Evolutionary conservation across 1,140 invertebrate genomes (phyloP).

Genomic region (Mesaphorura yosii): DNA sequence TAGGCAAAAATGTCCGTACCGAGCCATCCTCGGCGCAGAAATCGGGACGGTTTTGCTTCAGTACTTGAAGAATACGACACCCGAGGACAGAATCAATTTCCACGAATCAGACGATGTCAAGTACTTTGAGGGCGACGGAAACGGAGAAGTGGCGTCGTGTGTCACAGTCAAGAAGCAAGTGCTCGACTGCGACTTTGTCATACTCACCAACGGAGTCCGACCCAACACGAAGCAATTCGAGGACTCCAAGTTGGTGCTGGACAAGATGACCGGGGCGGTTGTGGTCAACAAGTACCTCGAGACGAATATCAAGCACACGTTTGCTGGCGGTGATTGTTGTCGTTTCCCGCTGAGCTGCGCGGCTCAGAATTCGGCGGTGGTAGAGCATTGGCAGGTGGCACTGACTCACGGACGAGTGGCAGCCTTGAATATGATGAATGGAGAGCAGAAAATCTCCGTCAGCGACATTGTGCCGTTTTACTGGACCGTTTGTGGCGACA

Average conservation of each 20-base stretch:
- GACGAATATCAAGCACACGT: conserved; percentile 64
- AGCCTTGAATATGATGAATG: conserved; percentile 64
- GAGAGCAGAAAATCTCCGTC: conserved; percentile 44
- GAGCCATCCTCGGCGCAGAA: neutral
- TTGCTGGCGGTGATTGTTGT: conserved; percentile 83
- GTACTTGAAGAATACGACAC: neutral
- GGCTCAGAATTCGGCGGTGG: conserved; percentile 48
- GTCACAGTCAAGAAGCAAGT: neutral
- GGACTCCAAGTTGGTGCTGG: neutral
- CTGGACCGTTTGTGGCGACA: conserved; percentile 54
- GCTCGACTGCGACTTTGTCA: neutral
- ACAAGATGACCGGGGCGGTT: neutral
- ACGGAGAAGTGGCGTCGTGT: neutral
- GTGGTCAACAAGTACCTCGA: conserved; percentile 48
- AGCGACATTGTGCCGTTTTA: conserved; percentile 72
- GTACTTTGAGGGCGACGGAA: neutral
- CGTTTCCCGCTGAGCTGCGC: conserved; percentile 63
- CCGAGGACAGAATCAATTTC: neutral
- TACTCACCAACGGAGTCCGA: conserved; percentile 6
- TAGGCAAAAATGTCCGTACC: neutral
- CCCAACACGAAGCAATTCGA: conserved; percentile 5
- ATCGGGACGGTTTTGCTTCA: neutral
- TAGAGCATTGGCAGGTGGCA: conserved; percentile 79
- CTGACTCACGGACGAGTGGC: conserved; percentile 77
- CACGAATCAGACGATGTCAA: neutral